Percentiles rank a stretch among this genome's conserved stretches.
phyloP scores from a whole-genome alignment of 2,888 invertebrate species.

The Pseudococcus jackbeardsleyi region DNA sequence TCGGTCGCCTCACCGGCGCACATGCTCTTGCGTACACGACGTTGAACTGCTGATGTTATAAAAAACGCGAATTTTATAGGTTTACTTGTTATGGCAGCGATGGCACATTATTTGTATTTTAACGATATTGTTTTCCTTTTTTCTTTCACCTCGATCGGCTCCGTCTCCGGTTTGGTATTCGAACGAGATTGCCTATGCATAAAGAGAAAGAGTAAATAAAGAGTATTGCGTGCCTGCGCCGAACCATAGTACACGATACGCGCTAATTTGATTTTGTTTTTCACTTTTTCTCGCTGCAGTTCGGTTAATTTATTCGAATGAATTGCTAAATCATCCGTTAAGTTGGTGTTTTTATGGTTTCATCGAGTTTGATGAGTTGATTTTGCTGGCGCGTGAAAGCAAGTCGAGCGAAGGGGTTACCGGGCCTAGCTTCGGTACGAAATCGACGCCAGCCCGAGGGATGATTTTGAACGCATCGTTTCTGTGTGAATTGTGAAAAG shows the following conservation, averaged over 20 bases:
- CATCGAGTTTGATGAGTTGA: not conserved
- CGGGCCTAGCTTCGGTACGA: not conserved
- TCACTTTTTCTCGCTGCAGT: not conserved
- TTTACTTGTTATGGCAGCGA: slow-evolving; percentile 11
- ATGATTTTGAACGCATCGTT: not conserved
- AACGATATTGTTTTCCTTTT: slow-evolving; percentile 22
- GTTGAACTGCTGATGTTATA: not conserved
- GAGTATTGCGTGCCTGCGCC: not conserved
- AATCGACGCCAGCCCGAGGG: not conserved
- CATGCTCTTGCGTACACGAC: too few relatives aligned
- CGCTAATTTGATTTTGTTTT: slow-evolving; percentile 12
- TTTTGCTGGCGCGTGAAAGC: not conserved
- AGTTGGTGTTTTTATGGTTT: slow-evolving; percentile 17
- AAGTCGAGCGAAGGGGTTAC: not conserved
- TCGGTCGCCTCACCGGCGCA: too few relatives aligned
- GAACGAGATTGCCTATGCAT: not conserved
- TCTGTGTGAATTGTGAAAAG: not conserved
- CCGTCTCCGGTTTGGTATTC: not conserved
- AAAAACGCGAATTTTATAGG: slow-evolving; percentile 17
- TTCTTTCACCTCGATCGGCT: not conserved
- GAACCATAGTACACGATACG: not conserved
- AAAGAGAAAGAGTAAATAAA: slow-evolving; percentile 12
- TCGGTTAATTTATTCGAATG: slow-evolving; percentile 23
- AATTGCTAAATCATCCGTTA: slow-evolving; percentile 17
- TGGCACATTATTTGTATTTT: slow-evolving; percentile 17